Conservation (phyloP, 2,888 invertebrate genomes). For the Leptarthrus brevirostris region DNA sequence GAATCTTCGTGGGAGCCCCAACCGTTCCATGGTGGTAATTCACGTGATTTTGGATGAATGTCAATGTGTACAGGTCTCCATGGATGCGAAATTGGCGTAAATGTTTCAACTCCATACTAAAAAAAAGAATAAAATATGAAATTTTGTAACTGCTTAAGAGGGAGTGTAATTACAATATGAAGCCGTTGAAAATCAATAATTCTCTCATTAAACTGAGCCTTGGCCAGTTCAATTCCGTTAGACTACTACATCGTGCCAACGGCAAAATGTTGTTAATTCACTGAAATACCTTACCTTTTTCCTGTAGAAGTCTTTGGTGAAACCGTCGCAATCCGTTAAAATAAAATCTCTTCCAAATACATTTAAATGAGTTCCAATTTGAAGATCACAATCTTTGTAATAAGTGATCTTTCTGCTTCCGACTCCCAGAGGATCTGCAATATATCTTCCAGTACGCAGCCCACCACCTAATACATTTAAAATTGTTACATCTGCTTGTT, state of each 20-base stretch:
- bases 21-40: slow-evolving; percentile 89
- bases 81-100: slow-evolving; percentile 60
- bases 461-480: slow-evolving; percentile 74
- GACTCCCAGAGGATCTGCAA: slow-evolving; percentile 71
- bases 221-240: too few relatives aligned
- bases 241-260: too few relatives aligned
- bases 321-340: slow-evolving; percentile 85
- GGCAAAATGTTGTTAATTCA: too few relatives aligned
- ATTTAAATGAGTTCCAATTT: slow-evolving; percentile 83
- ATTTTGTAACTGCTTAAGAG: too few relatives aligned
- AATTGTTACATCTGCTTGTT: slow-evolving; percentile 64
- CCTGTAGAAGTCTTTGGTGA: slow-evolving; percentile 86
- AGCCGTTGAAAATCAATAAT: too few relatives aligned
- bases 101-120: slow-evolving; percentile 65
- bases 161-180: too few relatives aligned
- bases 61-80: slow-evolving; percentile 56
- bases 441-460: slow-evolving; percentile 69
- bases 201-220: too few relatives aligned
- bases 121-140: background rate
- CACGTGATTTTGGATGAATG: slow-evolving; percentile 54
- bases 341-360: slow-evolving; percentile 85
- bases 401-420: slow-evolving; percentile 65
- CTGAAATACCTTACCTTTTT: slow-evolving; percentile 68
- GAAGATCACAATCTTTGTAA: slow-evolving; percentile 73
- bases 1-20: slow-evolving; percentile 92